Percentiles rank a stretch among this genome's conserved stretches.
These are phyloP conservation scores for Gambusia holbrooki DNA, from an alignment of 2,113 vertebrate genomes.

Conservation along the genomic window DNA sequence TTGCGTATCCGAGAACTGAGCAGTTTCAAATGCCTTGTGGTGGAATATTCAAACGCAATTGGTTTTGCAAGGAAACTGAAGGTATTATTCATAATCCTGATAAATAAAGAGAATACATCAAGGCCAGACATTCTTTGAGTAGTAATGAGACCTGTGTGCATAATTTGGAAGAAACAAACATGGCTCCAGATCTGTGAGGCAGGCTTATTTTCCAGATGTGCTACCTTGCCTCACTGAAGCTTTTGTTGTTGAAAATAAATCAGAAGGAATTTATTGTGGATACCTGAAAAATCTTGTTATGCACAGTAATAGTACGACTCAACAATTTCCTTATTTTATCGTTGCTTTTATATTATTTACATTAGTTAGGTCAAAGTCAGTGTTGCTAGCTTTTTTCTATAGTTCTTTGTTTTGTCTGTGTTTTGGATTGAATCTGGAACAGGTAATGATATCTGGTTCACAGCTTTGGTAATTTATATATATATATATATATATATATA, in stretches of 20 bases:
- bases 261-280: background rate
- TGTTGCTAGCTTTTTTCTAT: background rate
- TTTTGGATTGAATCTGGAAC: background rate
- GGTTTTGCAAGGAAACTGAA: background rate
- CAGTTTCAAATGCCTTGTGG: background rate
- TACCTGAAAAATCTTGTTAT: background rate
- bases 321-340: background rate
- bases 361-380: background rate
- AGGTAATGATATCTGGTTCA: no score
- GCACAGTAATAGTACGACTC: background rate
- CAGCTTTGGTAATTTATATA: no score
- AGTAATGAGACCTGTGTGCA: background rate
- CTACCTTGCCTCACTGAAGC: background rate
- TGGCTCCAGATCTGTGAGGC: background rate
- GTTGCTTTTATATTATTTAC: background rate
- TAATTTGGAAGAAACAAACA: constrained; percentile 8
- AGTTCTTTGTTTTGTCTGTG: background rate
- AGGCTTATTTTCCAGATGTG: background rate
- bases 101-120: background rate
- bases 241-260: background rate
- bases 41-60: background rate
- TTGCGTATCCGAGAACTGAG: background rate
- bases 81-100: background rate
- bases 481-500: no score
- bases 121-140: background rate